Evolutionary conservation across 2,888 invertebrate genomes (phyloP).

Genomic region (Pseudanteris insignis): DNA sequence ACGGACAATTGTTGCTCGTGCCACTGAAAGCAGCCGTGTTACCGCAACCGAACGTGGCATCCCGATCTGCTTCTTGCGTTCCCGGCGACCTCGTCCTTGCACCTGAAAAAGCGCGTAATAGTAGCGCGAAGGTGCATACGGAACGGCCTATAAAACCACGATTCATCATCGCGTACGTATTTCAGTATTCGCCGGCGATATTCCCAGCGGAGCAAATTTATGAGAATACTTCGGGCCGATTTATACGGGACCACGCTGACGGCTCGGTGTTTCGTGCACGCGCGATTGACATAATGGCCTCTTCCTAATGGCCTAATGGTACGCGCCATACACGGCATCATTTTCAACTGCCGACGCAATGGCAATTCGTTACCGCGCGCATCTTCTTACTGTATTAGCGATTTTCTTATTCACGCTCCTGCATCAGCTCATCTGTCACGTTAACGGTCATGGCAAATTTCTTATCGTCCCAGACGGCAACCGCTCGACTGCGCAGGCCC

Average conservation of each 20-base stretch:
- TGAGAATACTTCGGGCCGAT: slow-evolving; percentile 3
- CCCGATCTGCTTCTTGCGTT: slow-evolving; percentile 18
- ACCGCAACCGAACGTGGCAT: slow-evolving; percentile 23
- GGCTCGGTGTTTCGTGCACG: no score
- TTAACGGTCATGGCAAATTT: no score
- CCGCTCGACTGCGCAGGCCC: no score
- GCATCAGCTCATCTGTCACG: no score
- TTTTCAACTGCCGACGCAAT: no score
- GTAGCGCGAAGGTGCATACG: slow-evolving; percentile 2
- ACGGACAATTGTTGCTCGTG: slow-evolving; percentile 27
- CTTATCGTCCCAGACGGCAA: no score
- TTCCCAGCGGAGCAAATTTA: slow-evolving; percentile 9
- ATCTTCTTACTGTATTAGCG: no score
- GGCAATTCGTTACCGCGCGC: no score
- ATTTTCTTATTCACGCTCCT: no score
- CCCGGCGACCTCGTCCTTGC: slow-evolving; percentile 31
- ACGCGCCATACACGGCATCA: no score
- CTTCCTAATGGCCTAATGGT: slow-evolving; percentile 1
- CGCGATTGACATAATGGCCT: slow-evolving; percentile 11
- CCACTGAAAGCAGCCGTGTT: slow-evolving; percentile 16
- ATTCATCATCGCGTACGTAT: slow-evolving; percentile 7
- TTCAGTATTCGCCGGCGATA: no score
- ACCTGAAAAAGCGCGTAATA: slow-evolving; percentile 29
- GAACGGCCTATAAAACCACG: slow-evolving; percentile 17
- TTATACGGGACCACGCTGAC: no score